Evolutionary conservation across 2,888 invertebrate species (phyloP).

Genomic region (Lumbricus terrestris): DNA sequence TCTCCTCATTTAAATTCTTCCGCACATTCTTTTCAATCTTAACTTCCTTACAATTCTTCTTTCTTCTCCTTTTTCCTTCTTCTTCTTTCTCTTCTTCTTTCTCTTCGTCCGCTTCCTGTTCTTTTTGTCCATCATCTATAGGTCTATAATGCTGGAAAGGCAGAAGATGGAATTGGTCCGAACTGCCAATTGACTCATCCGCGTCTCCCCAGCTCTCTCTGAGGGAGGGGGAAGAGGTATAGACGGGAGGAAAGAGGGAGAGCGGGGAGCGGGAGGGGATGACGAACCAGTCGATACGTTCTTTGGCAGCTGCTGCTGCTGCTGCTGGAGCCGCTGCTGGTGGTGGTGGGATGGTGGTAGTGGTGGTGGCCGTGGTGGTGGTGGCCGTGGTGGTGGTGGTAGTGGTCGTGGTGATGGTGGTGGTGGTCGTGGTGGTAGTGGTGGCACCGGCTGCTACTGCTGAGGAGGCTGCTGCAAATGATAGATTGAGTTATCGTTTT

Average conservation of each 20-base stretch:
- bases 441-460: background rate
- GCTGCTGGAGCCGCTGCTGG: background rate
- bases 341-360: no score
- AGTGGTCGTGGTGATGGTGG: no score
- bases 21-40: background rate
- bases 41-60: background rate
- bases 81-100: no score
- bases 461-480: background rate
- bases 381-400: no score
- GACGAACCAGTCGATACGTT: background rate
- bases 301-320: background rate
- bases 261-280: background rate
- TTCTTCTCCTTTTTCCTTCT: background rate
- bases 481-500: slow-evolving; percentile 3
- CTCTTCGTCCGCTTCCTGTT: no score
- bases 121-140: background rate
- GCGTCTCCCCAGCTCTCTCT: no score
- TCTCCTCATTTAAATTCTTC: background rate
- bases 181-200: no score
- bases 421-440: no score
- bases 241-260: background rate
- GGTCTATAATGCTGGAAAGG: background rate
- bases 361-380: no score
- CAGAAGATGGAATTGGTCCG: slow-evolving; percentile 3
- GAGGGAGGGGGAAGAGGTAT: background rate